Base-by-base conservation (phyloP, 1,140 invertebrate species). In the Bombyx mandarina region DNA sequence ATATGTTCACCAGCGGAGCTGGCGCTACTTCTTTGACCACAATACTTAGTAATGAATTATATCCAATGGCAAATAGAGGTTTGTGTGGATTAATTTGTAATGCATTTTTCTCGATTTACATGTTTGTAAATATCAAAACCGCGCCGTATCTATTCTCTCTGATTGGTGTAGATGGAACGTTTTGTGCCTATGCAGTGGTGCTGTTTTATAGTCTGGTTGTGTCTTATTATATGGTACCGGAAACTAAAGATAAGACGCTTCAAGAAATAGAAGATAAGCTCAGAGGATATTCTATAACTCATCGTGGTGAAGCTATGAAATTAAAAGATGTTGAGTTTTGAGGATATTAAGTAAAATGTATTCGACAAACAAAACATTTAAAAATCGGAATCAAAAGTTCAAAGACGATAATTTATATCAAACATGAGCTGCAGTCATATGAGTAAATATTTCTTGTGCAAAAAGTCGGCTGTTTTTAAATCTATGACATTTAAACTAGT, bases 181-280 rank as follows among this genome's bases (percentile, higher is more conserved):
- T 74, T 42, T 51, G 60, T n/a, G 56, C 77, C 8, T 79, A 79
- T 10, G 63, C 67, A 7, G 54, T 50, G 0, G 64, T 79, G 0
- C 60, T 75, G 0, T 57, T 60, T 0, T 75, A 77, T 47, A 76
- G 75, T 48, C 46, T 76, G 10, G 46, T 62, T 0, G 55, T 77
- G 43, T 59, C 70, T 1, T 69, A 63, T 56, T 66, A 71, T 57
- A 67, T 69, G 48, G 35, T 80, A 7, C 78, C 78, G 0, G 78
- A 80, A 59, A 80, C 78, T 4, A 80, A 78, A 42, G 75, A 78
- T 48, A 69, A 71, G 35, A 80, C 77, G 8, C 57, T 80, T 7
- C 77, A 78, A 48, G 75, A 80, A 46, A 77, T 80, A 10, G 77
- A 80, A 54, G 65, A 80, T 35, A 74, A 77, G 55, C 77, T 80